These are phyloP conservation scores for Halocynthia roretzi DNA, from an alignment of 23 tunicate genomes.

Conservation along the genomic window DNA sequence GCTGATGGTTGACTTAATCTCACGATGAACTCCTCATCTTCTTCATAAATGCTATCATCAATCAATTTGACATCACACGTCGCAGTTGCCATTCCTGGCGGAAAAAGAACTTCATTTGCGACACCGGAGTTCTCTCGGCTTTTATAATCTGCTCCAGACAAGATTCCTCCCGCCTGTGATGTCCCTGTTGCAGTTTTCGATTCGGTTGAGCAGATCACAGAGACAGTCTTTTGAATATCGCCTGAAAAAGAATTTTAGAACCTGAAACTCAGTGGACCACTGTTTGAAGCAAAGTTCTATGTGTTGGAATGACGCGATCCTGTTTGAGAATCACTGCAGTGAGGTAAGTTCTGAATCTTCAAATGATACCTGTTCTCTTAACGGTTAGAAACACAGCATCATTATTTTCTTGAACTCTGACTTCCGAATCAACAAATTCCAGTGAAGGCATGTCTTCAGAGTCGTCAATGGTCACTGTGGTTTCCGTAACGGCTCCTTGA, in stretches of 20 bases:
- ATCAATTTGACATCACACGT: conserved; percentile 82
- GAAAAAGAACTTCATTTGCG: conserved; percentile 65
- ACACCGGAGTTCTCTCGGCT: conserved; percentile 35
- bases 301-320: not conserved
- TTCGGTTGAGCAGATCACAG: conserved; percentile 90
- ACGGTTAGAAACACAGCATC: conserved; percentile 53
- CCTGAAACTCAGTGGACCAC: too few relatives aligned
- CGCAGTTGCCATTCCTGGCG: conserved; percentile 57
- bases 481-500: conserved; percentile 49
- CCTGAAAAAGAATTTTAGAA: conserved; percentile 32
- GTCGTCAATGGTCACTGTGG: conserved; percentile 75
- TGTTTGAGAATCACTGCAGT: not conserved
- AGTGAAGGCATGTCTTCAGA: conserved; percentile 78
- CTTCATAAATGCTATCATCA: conserved; percentile 88
- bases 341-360: not conserved
- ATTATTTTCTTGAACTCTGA: conserved; percentile 67
- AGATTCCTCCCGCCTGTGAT: conserved; percentile 21
- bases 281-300: not conserved
- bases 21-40: conserved; percentile 78
- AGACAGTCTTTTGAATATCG: conserved; percentile 73
- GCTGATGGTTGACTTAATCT: conserved; percentile 39
- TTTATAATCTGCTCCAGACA: conserved; percentile 73
- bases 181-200: conserved; percentile 79
- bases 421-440: conserved; percentile 70
- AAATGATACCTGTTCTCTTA: conserved; percentile 71